Evolutionary conservation across 1,140 invertebrate species (phyloP).

Genomic region (Bombus waltoni): DNA sequence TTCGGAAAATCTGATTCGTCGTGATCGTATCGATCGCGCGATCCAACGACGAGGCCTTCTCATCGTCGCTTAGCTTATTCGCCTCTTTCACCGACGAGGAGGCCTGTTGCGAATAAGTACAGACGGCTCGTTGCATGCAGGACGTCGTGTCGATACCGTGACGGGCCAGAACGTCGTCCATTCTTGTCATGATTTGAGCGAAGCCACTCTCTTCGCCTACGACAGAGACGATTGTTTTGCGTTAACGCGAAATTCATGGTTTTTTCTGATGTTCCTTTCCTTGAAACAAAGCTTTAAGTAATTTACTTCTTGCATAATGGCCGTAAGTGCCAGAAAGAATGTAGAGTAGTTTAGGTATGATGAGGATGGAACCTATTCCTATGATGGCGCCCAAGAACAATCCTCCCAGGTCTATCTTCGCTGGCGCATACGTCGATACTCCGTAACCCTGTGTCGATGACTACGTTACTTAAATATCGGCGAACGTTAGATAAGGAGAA

Average conservation of each 20-base stretch:
- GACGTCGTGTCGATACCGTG: conserved; percentile 90
- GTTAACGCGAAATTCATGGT: background rate
- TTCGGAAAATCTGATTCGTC: conserved; percentile 87
- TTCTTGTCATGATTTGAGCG: conserved; percentile 85
- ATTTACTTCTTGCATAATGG: conserved; percentile 88
- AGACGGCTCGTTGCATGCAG: conserved; percentile 90
- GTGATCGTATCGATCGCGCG: conserved; percentile 86
- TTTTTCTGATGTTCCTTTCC: background rate
- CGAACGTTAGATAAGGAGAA: background rate
- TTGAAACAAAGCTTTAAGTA: background rate
- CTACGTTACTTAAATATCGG: background rate
- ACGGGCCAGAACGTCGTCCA: conserved; percentile 88
- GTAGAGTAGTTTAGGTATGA: conserved; percentile 90
- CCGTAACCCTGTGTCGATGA: conserved; percentile 80
- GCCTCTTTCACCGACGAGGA: conserved; percentile 70
- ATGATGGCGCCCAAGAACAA: conserved; percentile 90
- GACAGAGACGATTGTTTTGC: background rate
- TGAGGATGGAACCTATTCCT: conserved; percentile 89
- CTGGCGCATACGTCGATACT: conserved; percentile 85
- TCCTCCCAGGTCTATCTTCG: conserved; percentile 92
- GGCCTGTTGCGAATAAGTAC: conserved; percentile 88
- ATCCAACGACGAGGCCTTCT: conserved; percentile 86
- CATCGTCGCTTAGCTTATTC: conserved; percentile 84
- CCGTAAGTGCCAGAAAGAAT: conserved; percentile 87
- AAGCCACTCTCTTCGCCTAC: conserved; percentile 87